phyloP scores from a whole-genome alignment of 2,113 vertebrate genomes.

The Pluvialis apricaria region DNA sequence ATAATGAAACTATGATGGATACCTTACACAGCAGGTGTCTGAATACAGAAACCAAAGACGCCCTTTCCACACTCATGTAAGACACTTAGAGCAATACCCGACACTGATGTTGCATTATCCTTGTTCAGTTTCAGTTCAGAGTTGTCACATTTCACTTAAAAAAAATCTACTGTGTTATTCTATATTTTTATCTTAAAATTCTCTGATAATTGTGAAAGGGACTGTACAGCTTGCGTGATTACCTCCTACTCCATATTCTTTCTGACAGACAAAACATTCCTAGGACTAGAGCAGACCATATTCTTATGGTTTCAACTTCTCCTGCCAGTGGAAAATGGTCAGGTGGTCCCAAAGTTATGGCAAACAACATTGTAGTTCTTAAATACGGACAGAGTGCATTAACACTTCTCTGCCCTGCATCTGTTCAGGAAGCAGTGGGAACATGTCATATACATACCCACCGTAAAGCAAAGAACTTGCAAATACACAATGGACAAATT shows the following conservation, averaged over 20 bases:
- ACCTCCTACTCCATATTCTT: rapidly evolving
- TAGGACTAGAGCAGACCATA: neutral
- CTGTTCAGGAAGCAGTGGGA: neutral
- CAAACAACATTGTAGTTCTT: neutral
- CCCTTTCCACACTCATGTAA: neutral
- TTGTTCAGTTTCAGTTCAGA: neutral
- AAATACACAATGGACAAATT: neutral
- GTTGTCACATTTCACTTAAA: neutral
- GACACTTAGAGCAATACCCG: neutral
- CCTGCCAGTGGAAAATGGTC: neutral
- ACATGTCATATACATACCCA: neutral
- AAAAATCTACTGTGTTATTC: neutral
- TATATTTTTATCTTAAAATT: neutral
- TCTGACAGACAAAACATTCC: neutral
- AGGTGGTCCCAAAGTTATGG: neutral
- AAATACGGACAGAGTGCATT: neutral
- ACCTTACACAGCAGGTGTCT: neutral
- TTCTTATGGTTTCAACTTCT: neutral
- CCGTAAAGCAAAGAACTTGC: neutral
- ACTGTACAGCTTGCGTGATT: neutral
- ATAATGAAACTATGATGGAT: neutral
- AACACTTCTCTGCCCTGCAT: neutral
- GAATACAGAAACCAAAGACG: neutral
- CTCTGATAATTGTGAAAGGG: neutral
- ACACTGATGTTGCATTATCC: neutral